Evolutionary conservation across 2,113 vertebrate species (phyloP), one percentile per base, ranked within the genome.

Genomic region (Anas platyrhynchos): DNA sequence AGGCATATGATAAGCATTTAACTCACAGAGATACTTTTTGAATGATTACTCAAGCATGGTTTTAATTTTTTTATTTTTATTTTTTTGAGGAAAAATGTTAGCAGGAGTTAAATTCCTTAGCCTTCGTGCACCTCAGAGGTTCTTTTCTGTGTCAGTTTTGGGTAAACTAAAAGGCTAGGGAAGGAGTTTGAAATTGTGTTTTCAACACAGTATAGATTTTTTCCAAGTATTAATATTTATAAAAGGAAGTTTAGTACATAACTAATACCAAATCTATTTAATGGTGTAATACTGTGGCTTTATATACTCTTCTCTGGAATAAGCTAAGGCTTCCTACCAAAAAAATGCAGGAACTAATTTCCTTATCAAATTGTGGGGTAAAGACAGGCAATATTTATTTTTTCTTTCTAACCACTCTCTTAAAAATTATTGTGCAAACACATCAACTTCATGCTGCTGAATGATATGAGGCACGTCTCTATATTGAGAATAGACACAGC

Each of bases 1-100:
- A 93, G 71, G 41, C 23, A 54, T 69, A 68, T 81, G 65, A 81
- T 90, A n/a, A 89, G 55, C 4, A 21, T 89, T 94, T 96, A 88
- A 73, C 58, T 66, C 61, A 56, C 48, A 73, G 62, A 76, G 25
- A 67, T 83, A 44, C 4, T 26, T 91, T 86, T 78, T 96, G 96
- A 96, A 81, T 68, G 11, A 65, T 93, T 92, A 87, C 11, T 95
- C 1, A 0, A 89, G 46, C 72, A 58, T 77, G 31, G 25, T n/a
- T 93, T 92, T 77, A 91, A 59, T 87, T 31, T 22, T 22, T 22
- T 50, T 31, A 13, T 41, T 41, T 41, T 41, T 41, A 41, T 76
- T 90, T 71, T 86, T 86, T 75, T 52, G 17, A 55, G 20, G 44
- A 83, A 94, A 94, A 80, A 52, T 22, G 44, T 66, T 87, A 86